Base-by-base conservation (phyloP, 2,113 vertebrate species). In the Pedetes capensis region DNA sequence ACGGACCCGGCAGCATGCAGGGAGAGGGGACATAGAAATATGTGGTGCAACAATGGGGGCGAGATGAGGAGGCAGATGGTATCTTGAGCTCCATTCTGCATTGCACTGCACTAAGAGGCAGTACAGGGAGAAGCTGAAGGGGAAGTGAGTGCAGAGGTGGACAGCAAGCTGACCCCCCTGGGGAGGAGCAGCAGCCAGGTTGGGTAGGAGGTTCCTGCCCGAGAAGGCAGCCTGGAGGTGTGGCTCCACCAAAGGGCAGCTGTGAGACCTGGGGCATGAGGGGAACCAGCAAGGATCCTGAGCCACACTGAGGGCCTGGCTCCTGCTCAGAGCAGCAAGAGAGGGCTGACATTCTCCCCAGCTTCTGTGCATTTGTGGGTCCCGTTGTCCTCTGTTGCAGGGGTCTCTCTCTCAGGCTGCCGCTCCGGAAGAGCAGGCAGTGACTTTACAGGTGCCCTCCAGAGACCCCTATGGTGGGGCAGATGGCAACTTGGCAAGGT, bases 401-500 rank as follows among this genome's bases (percentile, higher is more conserved):
- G 16, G 44, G 34, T 47, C 16, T 49, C 51, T 47, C 66, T 34
- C 82, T 37, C 37, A 27, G 10, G 37, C 29, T 14, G 20, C 39
- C 1, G 6, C 47, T 82, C 61, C 2, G 8, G 34, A 72, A 78
- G 10, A 42, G 23, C 34, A 61, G 87, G 20, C 2, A 13, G 57
- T 14, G 20, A 75, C 76, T 90, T 69, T 44, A 75, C 78, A 94
- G 27, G n/a, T 44, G 29, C 34, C 44, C 34, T 39, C 27, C 78
- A 37, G 57, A 89, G 68, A 55, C 20, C 61, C 44, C 72, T 57
- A 25, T 29, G 44, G 61, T 87, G 88, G 84, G 88, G 32, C 96
- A 96, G 90, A 92, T 82, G 96, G 90, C n/a, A 32, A 39, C 64
- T 6, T 53, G 49, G 95, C 57, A 87, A 68, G 57, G 29, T 29